Base-by-base conservation (phyloP, 2,888 invertebrate genomes). In the Eudemis profundana region DNA sequence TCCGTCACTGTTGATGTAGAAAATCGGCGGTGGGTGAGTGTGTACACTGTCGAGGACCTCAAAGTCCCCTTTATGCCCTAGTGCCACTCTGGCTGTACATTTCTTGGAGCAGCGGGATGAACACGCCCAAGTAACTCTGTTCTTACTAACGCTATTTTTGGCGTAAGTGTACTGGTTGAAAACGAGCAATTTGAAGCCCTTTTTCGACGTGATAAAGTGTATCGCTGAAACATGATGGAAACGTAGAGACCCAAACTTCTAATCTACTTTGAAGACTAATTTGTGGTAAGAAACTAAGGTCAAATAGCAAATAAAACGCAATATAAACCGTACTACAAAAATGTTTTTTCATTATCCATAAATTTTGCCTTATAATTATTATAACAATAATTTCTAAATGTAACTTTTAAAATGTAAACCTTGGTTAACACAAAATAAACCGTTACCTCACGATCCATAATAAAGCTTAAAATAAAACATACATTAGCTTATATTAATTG, bases 141-240 rank as follows among this genome's bases (percentile, higher is more conserved):
- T 76, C 65, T 78, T 89, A 61, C 84, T 87, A 8, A 69, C 74
- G 62, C 79, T 81, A 68, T 87, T 86, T 68, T 76, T 77, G 0
- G 89, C 86, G 60, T 75, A 90, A 0, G 88, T 86, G 66, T 85
- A 89, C 59, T 85, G 79, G 70, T 87, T 75, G 62, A 79, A 87
- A 0, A 90, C 86, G 1, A 90, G 75, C 49, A 90, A 72, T 27
- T 83, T 72, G 56, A 81, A 72, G 2, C 90, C 89, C 61, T 81
- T 87, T 71, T 87, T 86, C 27, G 89, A 90, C 12, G 79, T 78
- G 69, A 89, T 89, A 72, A 82, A 90, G 70, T 86, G 82, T 66
- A 90, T 86, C 76, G 86, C 90, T 87, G 85, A 14, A 86, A 84
- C 69, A 78, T 75, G 66, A 33, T 23, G 14, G 56, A 42, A 57